Evolutionary conservation across 1,140 invertebrate genomes (phyloP).

Genomic region (Philaenus spumarius): DNA sequence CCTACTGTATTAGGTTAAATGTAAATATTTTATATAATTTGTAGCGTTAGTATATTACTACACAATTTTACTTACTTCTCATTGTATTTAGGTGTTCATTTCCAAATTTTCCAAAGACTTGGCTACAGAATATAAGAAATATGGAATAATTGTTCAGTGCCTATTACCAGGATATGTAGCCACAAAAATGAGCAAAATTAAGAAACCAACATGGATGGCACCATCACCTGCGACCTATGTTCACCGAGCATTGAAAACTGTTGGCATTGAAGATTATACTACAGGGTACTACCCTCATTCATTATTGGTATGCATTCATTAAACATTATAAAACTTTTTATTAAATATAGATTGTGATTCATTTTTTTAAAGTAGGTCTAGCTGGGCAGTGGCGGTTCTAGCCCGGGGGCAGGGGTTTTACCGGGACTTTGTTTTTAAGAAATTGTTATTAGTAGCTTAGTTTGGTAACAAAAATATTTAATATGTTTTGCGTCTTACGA

Average conservation of each 20-base stretch:
- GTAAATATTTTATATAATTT: too few species aligned
- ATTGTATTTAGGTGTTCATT: slow-evolving; percentile 63
- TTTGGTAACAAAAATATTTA: too few species aligned
- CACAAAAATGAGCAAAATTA: slow-evolving; percentile 88
- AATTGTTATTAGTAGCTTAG: too few species aligned
- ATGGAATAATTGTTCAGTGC: slow-evolving; percentile 78
- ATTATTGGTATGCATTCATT: slow-evolving; percentile 47
- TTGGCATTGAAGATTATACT: slow-evolving; percentile 65
- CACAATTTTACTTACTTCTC: not conserved
- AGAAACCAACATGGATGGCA: slow-evolving; percentile 66
- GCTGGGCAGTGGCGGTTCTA: too few species aligned
- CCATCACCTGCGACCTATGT: slow-evolving; percentile 75
- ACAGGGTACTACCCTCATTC: slow-evolving; percentile 73
- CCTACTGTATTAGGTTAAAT: too few species aligned
- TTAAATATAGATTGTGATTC: too few species aligned
- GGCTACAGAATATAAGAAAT: slow-evolving; percentile 64
- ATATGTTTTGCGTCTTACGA: too few species aligned
- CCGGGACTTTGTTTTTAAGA: too few species aligned
- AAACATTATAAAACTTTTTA: too few species aligned
- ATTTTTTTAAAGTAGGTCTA: too few species aligned
- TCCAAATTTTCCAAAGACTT: slow-evolving; percentile 78
- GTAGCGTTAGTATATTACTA: too few species aligned
- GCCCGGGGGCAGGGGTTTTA: too few species aligned
- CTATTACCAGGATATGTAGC: slow-evolving; percentile 83
- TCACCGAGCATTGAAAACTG: slow-evolving; percentile 61